These are phyloP conservation scores for Cephalopachus bancanus DNA, from an alignment of 2,797 vertebrate genomes.

Conservation along the genomic window DNA sequence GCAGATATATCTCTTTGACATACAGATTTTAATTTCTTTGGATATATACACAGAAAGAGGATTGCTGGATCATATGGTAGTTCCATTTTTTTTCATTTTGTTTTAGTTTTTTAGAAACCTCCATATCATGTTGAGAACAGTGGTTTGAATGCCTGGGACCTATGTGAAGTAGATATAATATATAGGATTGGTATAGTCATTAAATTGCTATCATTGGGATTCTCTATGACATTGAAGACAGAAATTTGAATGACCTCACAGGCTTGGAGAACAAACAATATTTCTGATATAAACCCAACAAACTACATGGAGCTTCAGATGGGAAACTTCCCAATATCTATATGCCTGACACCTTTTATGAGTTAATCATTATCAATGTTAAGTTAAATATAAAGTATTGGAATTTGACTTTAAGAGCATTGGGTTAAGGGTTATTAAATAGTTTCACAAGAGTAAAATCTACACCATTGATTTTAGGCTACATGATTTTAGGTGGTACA, in stretches of 20 bases:
- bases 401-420: not conserved
- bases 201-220: not conserved
- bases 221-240: not conserved
- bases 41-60: not conserved
- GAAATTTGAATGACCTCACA: not conserved
- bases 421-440: not conserved
- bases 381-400: slow-evolving; percentile 11
- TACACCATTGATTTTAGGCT: not conserved
- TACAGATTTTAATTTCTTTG: not conserved
- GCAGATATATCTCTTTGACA: not conserved
- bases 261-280: not conserved
- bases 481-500: not conserved
- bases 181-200: not conserved
- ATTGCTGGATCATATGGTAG: not conserved
- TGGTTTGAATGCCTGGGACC: not conserved
- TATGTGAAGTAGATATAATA: not conserved
- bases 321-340: not conserved
- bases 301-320: not conserved
- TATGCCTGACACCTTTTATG: not conserved
- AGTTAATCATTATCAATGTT: not conserved
- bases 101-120: not conserved
- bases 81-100: not conserved
- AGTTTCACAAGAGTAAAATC: not conserved
- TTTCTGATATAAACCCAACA: not conserved
- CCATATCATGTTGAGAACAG: not conserved